Base-by-base conservation (phyloP, 2,113 vertebrate genomes). In the Larimichthys crocea region DNA sequence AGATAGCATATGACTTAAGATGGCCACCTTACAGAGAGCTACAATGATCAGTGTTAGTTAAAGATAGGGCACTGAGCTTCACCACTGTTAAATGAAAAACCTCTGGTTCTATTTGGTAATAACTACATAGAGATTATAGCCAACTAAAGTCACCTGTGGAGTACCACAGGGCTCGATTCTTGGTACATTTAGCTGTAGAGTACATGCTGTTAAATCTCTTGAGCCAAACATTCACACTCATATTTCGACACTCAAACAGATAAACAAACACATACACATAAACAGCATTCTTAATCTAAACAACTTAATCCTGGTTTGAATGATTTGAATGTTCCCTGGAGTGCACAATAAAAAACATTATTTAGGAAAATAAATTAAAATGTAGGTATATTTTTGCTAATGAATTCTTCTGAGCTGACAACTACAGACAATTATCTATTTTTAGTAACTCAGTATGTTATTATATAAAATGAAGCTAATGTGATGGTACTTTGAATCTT, bases 21-120 rank as follows among this genome's bases (percentile, higher is more conserved):
- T 77, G 82, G 89, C 79, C 79, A 87, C 84, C 79, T 88, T 52
- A 22, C 82, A 88, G 46, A 71, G 52, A 57, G 29, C 56, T 56
- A 44, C n/a, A 31, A 40, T 65, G 76, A 81, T 74, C 24, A 42
- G 44, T 73, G 4, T 60, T 24, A n/a, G 63, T 26, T 4, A 22
- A 60, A 57, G 10, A 65, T 46, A 75, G 6, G 48, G 20, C 16
- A 46, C 29, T 29, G 42, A 65, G 64, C 46, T 83, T 49, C n/a
- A 15, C 29, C 5, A 9, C 49, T 46, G 48, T 53, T 59, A n/a
- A 35, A 2, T 50, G 26, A 64, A 52, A 64, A 29, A 69, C 10
- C 20, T 61, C 22, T 19, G 60, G 22, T 50, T n/a, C 24, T 63
- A 11, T 67, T 24, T 5, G 24, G 29, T 52, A 42, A 52, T 44